Evolutionary conservation across 2,888 invertebrate species (phyloP), one percentile per base, ranked within the genome.

Genomic region (Tolmerus cingulatus): DNA sequence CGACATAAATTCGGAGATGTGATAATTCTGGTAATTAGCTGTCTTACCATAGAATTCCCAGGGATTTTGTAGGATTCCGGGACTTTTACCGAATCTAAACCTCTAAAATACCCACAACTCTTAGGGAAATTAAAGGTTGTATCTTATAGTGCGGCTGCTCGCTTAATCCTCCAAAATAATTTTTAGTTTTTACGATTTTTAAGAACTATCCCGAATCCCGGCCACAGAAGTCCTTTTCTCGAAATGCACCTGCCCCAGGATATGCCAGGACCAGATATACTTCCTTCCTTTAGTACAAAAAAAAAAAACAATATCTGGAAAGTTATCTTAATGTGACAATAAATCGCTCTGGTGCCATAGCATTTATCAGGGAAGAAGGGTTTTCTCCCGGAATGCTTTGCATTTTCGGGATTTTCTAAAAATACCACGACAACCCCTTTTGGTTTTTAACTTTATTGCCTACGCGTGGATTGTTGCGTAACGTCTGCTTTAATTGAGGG

Each of bases 21-120:
- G 87, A 87, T 87, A 87, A 87, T 87, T 87, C 57, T 87, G 76
- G 87, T 87, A 87, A 87, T 87, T 87, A 87, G 87, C 66, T 87
- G 86, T 55, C 86, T 86, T 87, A 87, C 81, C 81, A 86, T n/a
- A 43, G 66, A 87, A 51, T 81, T 81, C 43, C 23, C 37, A 40
- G 40, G 43, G 78, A 78, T 78, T 40, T 78, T 78, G 78, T 37
- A 40, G 37, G 40, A 78, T 78, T 66, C 66, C 4, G 19, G 66
- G 23, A 66, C 23, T 27, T 12, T 27, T 7, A 23, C 23, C 66
- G 4, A 76, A 76, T 37, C 34, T 76, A 30, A 27, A 76, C 37
- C 37, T 76, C 27, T 5, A 34, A 76, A 76, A 76, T 37, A 76
- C 16, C 34, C 34, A 76, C 34, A 76, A 34, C 37, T 76, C n/a